phyloP scores from a whole-genome alignment of 2,797 vertebrate species.

The Neomorphus geoffroyi region DNA sequence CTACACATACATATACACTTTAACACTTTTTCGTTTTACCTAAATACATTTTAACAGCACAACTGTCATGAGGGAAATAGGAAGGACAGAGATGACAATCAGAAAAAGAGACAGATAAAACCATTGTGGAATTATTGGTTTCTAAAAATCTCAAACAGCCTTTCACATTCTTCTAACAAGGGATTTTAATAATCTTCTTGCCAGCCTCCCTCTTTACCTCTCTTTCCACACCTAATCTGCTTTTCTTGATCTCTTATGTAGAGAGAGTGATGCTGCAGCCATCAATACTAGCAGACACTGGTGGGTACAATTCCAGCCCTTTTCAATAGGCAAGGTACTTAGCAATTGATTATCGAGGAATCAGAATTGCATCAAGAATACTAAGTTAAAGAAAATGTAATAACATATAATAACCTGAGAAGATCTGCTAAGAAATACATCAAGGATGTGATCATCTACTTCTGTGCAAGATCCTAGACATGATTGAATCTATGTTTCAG shows the following conservation, averaged over 20 bases:
- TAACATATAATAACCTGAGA: accelerated
- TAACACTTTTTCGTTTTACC: background rate
- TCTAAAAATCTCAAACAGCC: background rate
- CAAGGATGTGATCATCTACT: background rate
- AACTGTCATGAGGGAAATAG: background rate
- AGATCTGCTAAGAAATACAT: background rate
- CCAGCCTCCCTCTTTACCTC: background rate
- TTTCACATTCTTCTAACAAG: background rate
- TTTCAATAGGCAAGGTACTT: background rate
- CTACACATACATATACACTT: background rate
- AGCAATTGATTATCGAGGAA: background rate
- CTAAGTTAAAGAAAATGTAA: background rate
- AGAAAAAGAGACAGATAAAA: background rate
- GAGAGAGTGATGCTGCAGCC: background rate
- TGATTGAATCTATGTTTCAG: background rate
- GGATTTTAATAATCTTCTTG: background rate
- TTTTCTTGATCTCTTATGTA: background rate
- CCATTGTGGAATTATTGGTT: background rate
- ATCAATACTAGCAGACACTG: background rate
- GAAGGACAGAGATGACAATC: background rate
- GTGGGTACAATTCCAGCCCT: background rate
- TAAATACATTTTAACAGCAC: background rate
- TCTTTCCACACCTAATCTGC: background rate
- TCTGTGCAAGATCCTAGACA: background rate
- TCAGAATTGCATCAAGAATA: background rate